phyloP scores from a whole-genome alignment of 2,888 invertebrate genomes.

The Thumatha senex region DNA sequence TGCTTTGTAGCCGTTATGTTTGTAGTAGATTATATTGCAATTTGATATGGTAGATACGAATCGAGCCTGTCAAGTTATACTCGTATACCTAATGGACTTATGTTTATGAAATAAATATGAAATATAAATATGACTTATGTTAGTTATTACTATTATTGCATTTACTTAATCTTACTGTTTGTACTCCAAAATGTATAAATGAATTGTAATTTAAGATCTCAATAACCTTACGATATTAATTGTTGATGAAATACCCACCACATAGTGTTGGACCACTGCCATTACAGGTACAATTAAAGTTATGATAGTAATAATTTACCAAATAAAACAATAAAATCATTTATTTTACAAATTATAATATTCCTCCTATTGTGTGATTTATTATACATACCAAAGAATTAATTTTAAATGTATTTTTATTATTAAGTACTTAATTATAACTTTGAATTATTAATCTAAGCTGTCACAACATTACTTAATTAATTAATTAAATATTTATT shows the following conservation, averaged over 20 bases:
- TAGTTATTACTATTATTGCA: not conserved
- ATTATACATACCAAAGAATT: conserved; percentile 22
- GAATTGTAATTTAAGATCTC: conserved; percentile 24
- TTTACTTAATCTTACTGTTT: not conserved
- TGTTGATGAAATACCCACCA: conserved; percentile 4
- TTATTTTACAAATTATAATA: conserved; percentile 5
- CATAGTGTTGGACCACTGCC: conserved; percentile 19
- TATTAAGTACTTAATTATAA: conserved; percentile 41
- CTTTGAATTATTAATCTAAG: conserved; percentile 33
- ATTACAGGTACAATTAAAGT: conserved; percentile 9
- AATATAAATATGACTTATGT: too few relatives aligned
- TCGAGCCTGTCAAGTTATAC: not conserved
- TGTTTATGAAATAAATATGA: too few relatives aligned
- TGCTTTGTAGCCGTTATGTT: too few relatives aligned
- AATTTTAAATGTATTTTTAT: conserved; percentile 4
- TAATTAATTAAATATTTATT: conserved; percentile 18
- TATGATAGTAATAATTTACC: too few relatives aligned
- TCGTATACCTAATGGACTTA: not conserved
- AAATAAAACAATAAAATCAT: not conserved
- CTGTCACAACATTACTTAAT: conserved; percentile 60
- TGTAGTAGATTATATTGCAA: too few relatives aligned
- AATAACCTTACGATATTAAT: conserved; percentile 5
- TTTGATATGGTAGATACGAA: too few relatives aligned
- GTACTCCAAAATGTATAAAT: not conserved
- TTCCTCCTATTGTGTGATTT: conserved; percentile 31